A percentile compares a stretch with the other conserved stretches of the same genome.
These are phyloP conservation scores for Dromococcyx pavoninus DNA, from an alignment of 2,797 vertebrate species.

Conservation along the genomic window DNA sequence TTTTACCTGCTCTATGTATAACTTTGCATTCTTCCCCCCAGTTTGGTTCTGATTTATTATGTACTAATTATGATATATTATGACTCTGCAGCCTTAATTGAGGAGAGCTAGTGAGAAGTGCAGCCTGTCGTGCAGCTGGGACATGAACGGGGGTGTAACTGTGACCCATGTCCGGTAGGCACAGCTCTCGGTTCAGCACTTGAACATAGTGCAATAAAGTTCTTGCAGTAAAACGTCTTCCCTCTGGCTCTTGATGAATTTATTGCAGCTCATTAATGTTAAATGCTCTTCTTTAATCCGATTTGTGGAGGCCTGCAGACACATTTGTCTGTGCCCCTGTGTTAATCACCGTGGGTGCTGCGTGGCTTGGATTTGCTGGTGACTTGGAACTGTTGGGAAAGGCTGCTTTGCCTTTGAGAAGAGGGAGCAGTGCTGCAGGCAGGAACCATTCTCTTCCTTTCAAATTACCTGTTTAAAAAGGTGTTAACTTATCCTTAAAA, in stretches of 20 bases:
- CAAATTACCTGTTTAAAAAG: background rate
- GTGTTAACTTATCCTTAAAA: background rate
- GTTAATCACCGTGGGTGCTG: rapidly evolving
- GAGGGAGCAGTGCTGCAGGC: background rate
- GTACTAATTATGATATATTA: background rate
- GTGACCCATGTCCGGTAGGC: background rate
- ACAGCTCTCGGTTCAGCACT: constrained; percentile 24
- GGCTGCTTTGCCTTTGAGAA: background rate
- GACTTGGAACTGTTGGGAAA: background rate
- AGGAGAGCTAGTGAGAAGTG: background rate
- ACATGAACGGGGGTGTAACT: background rate
- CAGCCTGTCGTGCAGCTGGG: background rate
- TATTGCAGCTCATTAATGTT: constrained; percentile 27
- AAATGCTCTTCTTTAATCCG: background rate
- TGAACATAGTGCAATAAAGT: constrained; percentile 41
- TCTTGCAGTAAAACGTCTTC: constrained; percentile 47
- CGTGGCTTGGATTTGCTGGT: background rate
- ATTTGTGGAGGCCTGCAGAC: background rate
- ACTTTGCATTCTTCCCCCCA: background rate
- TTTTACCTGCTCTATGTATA: constrained; percentile 42
- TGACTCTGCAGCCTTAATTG: constrained; percentile 34
- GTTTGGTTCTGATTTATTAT: background rate
- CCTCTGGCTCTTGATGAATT: constrained; percentile 39
- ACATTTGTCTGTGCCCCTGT: background rate
- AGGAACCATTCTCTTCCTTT: background rate